A percentile compares a stretch with the other conserved stretches of the same genome.
These are phyloP conservation scores for Patella depressa DNA, from an alignment of 2,888 invertebrate species.

Conservation along the genomic window DNA sequence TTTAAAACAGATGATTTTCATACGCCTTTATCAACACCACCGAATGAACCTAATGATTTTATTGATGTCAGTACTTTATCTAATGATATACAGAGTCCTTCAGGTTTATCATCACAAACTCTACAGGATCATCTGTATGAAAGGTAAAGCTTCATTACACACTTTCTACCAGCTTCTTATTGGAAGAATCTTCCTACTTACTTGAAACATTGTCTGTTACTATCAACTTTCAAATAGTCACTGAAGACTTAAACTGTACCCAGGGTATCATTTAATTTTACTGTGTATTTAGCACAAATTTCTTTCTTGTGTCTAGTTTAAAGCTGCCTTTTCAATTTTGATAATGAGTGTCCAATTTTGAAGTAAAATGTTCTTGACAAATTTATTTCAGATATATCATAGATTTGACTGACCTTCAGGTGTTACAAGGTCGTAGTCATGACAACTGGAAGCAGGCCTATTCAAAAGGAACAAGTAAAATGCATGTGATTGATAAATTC, in stretches of 20 bases:
- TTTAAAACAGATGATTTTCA: constrained; percentile 68
- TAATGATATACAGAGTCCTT: constrained; percentile 1
- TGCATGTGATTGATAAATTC: constrained; percentile 89
- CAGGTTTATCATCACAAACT: constrained; percentile 14
- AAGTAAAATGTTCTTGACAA: neutral
- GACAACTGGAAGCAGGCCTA: constrained; percentile 93
- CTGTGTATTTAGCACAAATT: too few species aligned
- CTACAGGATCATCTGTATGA: constrained; percentile 25
- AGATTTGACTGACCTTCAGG: constrained; percentile 85
- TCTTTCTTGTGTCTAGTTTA: too few species aligned
- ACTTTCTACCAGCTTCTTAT: neutral
- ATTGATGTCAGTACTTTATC: constrained; percentile 22
- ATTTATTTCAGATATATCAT: constrained; percentile 73
- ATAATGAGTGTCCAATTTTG: too few species aligned
- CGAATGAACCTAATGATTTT: constrained; percentile 51
- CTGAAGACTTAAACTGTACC: neutral
- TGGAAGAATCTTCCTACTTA: neutral
- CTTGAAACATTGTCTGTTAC: neutral
- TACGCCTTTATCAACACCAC: constrained; percentile 72
- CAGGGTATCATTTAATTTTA: neutral
- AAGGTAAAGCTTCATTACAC: constrained; percentile 4
- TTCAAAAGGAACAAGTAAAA: constrained; percentile 84
- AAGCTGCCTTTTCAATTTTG: too few species aligned
- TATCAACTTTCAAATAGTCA: neutral
- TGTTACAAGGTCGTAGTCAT: constrained; percentile 88